phyloP scores from a whole-genome alignment of 1,140 invertebrate genomes.

The Drosophila bocqueti region DNA sequence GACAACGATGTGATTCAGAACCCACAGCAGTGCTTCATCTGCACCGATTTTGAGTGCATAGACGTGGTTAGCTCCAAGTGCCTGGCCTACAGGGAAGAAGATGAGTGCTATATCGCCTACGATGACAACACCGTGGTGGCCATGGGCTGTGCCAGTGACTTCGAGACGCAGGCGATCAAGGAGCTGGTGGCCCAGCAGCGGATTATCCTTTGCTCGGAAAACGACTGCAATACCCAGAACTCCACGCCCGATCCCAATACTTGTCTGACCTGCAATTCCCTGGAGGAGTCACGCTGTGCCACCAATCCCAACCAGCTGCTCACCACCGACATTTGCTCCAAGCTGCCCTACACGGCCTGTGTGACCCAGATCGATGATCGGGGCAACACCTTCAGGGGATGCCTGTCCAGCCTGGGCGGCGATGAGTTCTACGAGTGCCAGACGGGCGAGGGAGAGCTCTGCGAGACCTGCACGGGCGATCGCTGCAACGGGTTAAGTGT shows the following conservation, averaged over 20 bases:
- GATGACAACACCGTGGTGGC: slow-evolving; percentile 40
- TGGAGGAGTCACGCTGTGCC: slow-evolving; percentile 61
- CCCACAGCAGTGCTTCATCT: slow-evolving; percentile 63
- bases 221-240: slow-evolving; percentile 57
- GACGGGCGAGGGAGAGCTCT: slow-evolving; percentile 43
- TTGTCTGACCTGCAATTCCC: slow-evolving; percentile 64
- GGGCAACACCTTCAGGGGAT: slow-evolving; percentile 65
- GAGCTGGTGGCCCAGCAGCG: slow-evolving; percentile 65
- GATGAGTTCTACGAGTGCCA: slow-evolving; percentile 64
- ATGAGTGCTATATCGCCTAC: slow-evolving; percentile 70
- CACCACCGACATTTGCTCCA: slow-evolving; percentile 42
- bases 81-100: slow-evolving; percentile 53
- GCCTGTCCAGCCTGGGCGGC: slow-evolving; percentile 45
- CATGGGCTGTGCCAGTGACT: slow-evolving; percentile 77
- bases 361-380: slow-evolving; percentile 55
- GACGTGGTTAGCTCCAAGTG: slow-evolving; percentile 32
- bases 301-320: slow-evolving; percentile 71
- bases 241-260: slow-evolving; percentile 38
- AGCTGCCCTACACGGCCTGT: slow-evolving; percentile 70
- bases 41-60: slow-evolving; percentile 41
- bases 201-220: slow-evolving; percentile 58
- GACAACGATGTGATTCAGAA: slow-evolving; percentile 35
- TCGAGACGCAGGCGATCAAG: slow-evolving; percentile 58
- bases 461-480: slow-evolving; percentile 56
- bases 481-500: slow-evolving; percentile 71